Conservation (phyloP, 53 echinoderm and acorn worm species). For the Astropecten irregularis region DNA sequence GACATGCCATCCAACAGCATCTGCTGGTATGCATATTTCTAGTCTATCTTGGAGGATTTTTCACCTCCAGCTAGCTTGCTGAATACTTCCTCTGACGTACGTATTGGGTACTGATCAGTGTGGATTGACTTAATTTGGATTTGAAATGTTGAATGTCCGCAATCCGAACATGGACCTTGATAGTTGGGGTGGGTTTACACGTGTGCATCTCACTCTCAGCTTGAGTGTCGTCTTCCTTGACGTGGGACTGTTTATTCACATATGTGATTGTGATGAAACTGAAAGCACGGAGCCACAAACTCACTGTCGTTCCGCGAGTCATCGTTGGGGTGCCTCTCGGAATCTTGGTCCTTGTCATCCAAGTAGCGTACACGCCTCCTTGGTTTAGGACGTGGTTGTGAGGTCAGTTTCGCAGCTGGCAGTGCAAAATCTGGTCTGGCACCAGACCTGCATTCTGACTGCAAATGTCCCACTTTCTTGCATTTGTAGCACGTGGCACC, state of each 20-base stretch:
- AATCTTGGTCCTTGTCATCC: not conserved
- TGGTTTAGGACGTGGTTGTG: not conserved
- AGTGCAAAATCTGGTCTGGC: not conserved
- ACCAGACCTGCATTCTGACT: not conserved
- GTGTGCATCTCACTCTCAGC: too few relatives aligned
- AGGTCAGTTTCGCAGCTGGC: not conserved
- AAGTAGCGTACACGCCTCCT: not conserved
- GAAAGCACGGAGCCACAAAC: not conserved
- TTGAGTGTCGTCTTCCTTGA: too few relatives aligned
- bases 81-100: constrained; percentile 23
- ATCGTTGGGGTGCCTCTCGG: not conserved
- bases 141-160: not conserved
- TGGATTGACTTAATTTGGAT: constrained; percentile 41
- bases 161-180: not conserved
- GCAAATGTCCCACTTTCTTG: too few relatives aligned
- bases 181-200: not conserved
- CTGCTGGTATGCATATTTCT: constrained; percentile 55
- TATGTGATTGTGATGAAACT: not conserved
- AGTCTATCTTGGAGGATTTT: constrained; percentile 55
- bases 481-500: constrained; percentile 8
- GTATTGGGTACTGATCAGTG: constrained; percentile 53
- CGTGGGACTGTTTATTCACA: not conserved
- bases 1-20: too few relatives aligned
- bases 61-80: constrained; percentile 40
- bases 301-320: not conserved